A percentile compares a stretch with the other conserved stretches of the same genome.
phyloP scores from a whole-genome alignment of 1,140 invertebrate species.

The Neoseiulus cucumeris region DNA sequence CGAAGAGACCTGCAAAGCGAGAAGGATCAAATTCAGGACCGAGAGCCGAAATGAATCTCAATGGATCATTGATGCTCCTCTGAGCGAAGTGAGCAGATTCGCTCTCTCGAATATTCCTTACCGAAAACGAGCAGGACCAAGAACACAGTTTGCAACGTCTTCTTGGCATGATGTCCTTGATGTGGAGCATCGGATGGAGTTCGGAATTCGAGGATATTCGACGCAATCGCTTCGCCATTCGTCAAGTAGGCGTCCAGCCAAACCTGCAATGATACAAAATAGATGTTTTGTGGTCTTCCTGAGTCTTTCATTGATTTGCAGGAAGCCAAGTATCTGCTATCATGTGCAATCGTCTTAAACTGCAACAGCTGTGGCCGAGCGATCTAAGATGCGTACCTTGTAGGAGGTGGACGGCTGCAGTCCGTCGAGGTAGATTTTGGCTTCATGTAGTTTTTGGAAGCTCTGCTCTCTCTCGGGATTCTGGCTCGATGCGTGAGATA shows the following conservation, averaged over 20 bases:
- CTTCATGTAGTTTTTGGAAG: conserved; percentile 60
- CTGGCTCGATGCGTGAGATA: conserved; percentile 51
- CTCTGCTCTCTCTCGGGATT: conserved; percentile 45
- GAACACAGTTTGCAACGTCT: conserved; percentile 25
- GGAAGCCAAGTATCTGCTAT: too few species aligned
- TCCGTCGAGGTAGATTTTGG: conserved; percentile 44
- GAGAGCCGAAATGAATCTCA: too few species aligned
- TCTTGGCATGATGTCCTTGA: conserved; percentile 54
- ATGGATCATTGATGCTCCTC: too few species aligned
- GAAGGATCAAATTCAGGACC: conserved; percentile 63
- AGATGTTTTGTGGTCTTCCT: too few species aligned
- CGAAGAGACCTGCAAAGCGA: conserved; percentile 56
- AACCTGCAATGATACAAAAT: conserved; percentile 25
- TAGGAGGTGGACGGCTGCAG: conserved; percentile 52
- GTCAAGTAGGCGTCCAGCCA: conserved; percentile 70
- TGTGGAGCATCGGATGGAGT: conserved; percentile 16
- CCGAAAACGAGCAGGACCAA: conserved; percentile 19
- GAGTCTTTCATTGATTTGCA: too few species aligned
- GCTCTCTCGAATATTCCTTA: not conserved
- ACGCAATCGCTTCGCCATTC: conserved; percentile 62
- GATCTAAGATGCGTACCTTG: too few species aligned
- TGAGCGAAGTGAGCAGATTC: too few species aligned
- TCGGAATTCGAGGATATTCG: conserved; percentile 36
- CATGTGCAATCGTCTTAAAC: too few species aligned
- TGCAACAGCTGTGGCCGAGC: too few species aligned